Conservation (phyloP, 2,113 vertebrate genomes). For the Thymallus thymallus region DNA sequence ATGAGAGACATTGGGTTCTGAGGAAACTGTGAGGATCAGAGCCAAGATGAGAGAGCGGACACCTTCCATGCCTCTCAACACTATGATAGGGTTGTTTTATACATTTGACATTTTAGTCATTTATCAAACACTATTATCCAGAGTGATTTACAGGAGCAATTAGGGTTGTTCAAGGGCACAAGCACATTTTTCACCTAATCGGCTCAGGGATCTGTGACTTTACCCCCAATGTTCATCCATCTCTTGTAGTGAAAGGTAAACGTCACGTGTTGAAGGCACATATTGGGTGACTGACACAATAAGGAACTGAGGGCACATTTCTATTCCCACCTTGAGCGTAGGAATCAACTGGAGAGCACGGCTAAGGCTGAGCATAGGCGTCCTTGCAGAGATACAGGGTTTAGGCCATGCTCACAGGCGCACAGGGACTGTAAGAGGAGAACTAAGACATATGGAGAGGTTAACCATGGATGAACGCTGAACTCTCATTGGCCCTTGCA, state of each 20-base stretch:
- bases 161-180: no score
- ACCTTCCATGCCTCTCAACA: not conserved
- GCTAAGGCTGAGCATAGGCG: no score
- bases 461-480: not conserved
- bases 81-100: not conserved
- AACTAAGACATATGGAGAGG: constrained; percentile 4
- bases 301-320: no score
- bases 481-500: constrained; percentile 3
- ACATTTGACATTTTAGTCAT: no score
- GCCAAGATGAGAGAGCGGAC: not conserved
- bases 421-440: not conserved
- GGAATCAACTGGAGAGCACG: no score
- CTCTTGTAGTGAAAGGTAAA: not conserved
- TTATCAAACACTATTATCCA: no score
- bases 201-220: not conserved
- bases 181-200: no score
- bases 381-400: not conserved
- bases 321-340: no score
- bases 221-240: not conserved
- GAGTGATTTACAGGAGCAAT: no score
- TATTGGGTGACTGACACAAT: not conserved
- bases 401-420: not conserved
- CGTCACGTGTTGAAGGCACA: not conserved
- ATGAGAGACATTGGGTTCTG: no score
- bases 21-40: no score